Base-by-base conservation (phyloP, 2,797 vertebrate genomes). In the Remorina albescens region DNA sequence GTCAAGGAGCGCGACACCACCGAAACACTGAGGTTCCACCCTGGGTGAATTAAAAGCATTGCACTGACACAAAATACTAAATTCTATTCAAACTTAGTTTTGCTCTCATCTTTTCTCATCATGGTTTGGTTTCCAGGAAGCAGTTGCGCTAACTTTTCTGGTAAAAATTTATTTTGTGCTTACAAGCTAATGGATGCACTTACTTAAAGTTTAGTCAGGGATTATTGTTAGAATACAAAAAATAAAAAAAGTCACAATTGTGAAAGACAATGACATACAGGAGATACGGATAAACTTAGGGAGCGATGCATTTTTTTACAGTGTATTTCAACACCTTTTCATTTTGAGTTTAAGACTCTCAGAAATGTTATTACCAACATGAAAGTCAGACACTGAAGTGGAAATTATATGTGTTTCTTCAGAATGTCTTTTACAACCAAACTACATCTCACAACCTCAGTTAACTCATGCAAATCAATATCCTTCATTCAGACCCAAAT, bases 1-100 rank as follows among this genome's bases (percentile, higher is more conserved):
- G 87, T 89, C 89, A 90, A 74, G 80, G 78, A 87, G 54, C 87
- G 73, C 80, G 84, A 92, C 86, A 89, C 83, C 37, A 55, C 36
- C 71, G 79, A 77, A 84, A 85, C 85, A 82, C 42, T 32, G 21
- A 60, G 44, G 79, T 83, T 76, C 84, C 81, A 78, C 46, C 61
- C 55, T 76, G 86, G 81, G 82, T 90, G 86, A 91, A 87, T 72
- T 56, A 84, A 85, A 88, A 85, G 79, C 71, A 80, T 44, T 62
- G 59, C 70, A 34, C 13, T 75, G 72, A 82, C 67, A 84, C 56
- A 81, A 74, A 81, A 85, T 74, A 84, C 49, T 60, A 47, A 30
- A 32, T 72, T 58, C 63, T 63, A 50, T 21, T 54, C 34, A 70
- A 80, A 83, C 59, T 32, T 54, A 26, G 7, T 71, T 71, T 69